These are phyloP conservation scores for Hystrix brachyura DNA, from an alignment of 2,113 vertebrate species.

Conservation along the genomic window DNA sequence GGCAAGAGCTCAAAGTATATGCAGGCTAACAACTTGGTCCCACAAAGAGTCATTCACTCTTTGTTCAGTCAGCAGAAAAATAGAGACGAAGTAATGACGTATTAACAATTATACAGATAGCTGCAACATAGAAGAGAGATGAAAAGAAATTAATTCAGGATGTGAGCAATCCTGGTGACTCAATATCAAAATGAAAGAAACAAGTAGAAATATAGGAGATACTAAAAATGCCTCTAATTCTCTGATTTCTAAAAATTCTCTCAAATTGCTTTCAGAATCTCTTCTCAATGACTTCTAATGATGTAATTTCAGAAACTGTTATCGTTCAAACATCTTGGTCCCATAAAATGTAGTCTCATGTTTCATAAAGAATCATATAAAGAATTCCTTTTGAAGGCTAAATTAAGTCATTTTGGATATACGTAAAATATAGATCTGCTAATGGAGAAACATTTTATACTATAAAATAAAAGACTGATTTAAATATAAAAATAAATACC, in stretches of 20 bases:
- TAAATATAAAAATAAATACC: slow-evolving; percentile 49
- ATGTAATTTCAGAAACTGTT: slow-evolving; percentile 70
- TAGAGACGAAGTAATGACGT: slow-evolving; percentile 58
- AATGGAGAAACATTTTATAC: slow-evolving; percentile 26
- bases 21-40: slow-evolving; percentile 8
- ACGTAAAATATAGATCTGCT: slow-evolving; percentile 43
- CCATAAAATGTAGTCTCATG: slow-evolving; percentile 51
- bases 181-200: slow-evolving; percentile 77
- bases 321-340: slow-evolving; percentile 60
- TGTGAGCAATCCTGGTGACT: slow-evolving; percentile 82
- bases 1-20: slow-evolving; percentile 44
- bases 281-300: slow-evolving; percentile 74
- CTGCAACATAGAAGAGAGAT: slow-evolving; percentile 44
- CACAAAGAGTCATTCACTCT: slow-evolving; percentile 37
- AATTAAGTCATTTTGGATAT: slow-evolving; percentile 56
- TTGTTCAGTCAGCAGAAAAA: slow-evolving; percentile 69
- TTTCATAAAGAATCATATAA: slow-evolving; percentile 55
- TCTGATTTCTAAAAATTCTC: slow-evolving; percentile 73
- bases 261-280: slow-evolving; percentile 71
- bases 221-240: slow-evolving; percentile 28
- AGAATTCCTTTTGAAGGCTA: slow-evolving; percentile 47
- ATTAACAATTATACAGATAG: slow-evolving; percentile 70
- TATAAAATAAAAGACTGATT: slow-evolving; percentile 47
- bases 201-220: slow-evolving; percentile 64
- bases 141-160: slow-evolving; percentile 83